Percentiles rank a stretch among this genome's conserved stretches.
phyloP scores from a whole-genome alignment of 2,797 vertebrate species.

The Perdix hodgsoniae region DNA sequence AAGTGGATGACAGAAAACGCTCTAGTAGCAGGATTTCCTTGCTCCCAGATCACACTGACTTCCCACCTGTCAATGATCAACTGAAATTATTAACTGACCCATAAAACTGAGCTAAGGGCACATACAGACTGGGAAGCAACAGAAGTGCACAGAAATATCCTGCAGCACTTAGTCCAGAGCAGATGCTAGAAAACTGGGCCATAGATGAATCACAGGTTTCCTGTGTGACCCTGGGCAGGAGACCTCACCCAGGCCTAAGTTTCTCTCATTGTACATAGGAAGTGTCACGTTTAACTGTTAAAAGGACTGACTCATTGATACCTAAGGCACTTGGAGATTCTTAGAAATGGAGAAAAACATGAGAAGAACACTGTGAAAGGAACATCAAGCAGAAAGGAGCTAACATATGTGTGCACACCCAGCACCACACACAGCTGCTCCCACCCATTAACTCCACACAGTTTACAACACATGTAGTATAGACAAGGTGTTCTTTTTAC shows the following conservation, averaged over 20 bases:
- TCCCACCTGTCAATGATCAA: neutral
- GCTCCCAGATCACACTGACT: neutral
- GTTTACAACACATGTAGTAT: slow-evolving; percentile 44
- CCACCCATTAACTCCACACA: neutral
- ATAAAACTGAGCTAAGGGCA: neutral
- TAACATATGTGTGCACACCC: rapidly evolving
- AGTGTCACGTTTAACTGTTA: neutral
- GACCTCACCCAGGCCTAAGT: neutral
- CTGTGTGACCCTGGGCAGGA: neutral
- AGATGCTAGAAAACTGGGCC: neutral
- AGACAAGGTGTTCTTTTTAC: slow-evolving; percentile 59
- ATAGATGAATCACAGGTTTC: neutral
- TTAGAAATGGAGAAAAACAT: neutral
- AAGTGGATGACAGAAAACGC: neutral
- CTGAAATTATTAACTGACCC: neutral
- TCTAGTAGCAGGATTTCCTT: neutral
- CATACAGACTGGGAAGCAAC: rapidly evolving
- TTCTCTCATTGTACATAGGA: neutral
- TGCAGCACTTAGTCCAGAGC: neutral
- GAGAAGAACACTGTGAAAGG: neutral
- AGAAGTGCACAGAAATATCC: neutral
- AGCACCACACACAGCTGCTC: neutral
- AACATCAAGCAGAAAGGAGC: neutral
- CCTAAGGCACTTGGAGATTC: neutral
- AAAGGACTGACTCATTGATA: neutral